Conservation (phyloP, 2,888 invertebrate genomes). For the Cordilura impudica region DNA sequence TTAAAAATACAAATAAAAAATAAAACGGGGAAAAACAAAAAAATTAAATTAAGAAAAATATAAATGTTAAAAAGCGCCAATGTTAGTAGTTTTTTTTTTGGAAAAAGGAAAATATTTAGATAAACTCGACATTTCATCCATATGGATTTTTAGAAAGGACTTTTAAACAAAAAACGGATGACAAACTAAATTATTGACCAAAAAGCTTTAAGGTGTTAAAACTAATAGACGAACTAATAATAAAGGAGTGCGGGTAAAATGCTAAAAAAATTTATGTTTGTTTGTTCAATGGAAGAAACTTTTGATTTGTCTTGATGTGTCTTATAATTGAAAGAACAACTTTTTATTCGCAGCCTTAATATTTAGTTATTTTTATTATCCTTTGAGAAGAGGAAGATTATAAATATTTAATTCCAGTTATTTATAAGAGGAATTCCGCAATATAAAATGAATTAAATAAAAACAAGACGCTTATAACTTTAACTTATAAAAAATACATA, state of each 20-base stretch:
- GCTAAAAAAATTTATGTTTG: too few relatives aligned
- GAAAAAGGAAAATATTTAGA: neutral
- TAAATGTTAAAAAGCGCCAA: constrained; percentile 23
- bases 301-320: neutral
- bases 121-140: neutral
- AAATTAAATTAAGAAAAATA: neutral
- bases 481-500: constrained; percentile 24
- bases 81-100: constrained; percentile 30
- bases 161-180: constrained; percentile 11
- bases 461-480: constrained; percentile 36
- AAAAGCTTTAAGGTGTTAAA: constrained; percentile 41
- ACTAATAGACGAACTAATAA: constrained; percentile 37
- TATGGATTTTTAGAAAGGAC: constrained; percentile 4
- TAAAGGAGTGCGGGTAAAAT: constrained; percentile 43
- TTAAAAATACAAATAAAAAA: neutral
- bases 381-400: neutral
- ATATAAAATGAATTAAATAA: constrained; percentile 1
- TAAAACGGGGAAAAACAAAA: neutral
- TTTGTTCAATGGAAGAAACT: neutral
- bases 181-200: constrained; percentile 19
- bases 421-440: constrained; percentile 65
- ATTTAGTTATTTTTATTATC: neutral
- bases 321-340: neutral
- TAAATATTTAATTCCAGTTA: constrained; percentile 58
- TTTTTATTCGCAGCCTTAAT: neutral